phyloP scores from a whole-genome alignment of 2,113 vertebrate genomes.

The Hiodon tergisus region DNA sequence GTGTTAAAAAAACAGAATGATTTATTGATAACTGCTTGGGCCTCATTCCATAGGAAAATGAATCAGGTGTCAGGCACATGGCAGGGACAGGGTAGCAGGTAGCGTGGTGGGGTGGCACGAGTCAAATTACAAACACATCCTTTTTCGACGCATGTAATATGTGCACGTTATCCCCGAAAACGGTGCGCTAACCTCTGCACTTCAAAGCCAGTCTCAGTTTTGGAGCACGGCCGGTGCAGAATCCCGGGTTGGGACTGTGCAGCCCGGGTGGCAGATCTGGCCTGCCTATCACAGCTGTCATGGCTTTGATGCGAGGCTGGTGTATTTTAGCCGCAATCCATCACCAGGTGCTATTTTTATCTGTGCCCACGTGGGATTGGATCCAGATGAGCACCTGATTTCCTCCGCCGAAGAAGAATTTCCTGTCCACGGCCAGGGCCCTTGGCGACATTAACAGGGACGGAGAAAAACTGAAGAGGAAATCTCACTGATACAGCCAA shows the following conservation, averaged over 20 bases:
- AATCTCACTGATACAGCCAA: too few relatives aligned
- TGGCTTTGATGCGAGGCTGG: conserved; percentile 42
- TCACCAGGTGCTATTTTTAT: conserved; percentile 50
- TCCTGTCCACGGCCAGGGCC: conserved; percentile 31
- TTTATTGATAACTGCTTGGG: conserved; percentile 61
- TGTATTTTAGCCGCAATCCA: conserved; percentile 30
- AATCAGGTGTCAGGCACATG: conserved; percentile 76
- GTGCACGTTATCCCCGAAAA: conserved; percentile 55
- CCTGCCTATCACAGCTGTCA: not conserved
- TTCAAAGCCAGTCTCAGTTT: conserved; percentile 42
- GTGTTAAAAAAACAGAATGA: conserved; percentile 53
- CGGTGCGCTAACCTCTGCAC: conserved; percentile 31
- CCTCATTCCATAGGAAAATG: conserved; percentile 53
- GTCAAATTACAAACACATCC: conserved; percentile 61
- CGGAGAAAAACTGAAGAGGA: conserved; percentile 30
- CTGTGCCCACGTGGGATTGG: conserved; percentile 50
- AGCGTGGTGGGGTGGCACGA: conserved; percentile 58
- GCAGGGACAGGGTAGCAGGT: conserved; percentile 44
- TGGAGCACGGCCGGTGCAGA: conserved; percentile 18
- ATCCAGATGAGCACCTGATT: conserved; percentile 57
- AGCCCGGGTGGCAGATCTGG: not conserved
- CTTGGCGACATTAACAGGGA: conserved; percentile 8
- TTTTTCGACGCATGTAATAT: conserved; percentile 59
- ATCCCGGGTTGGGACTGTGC: conserved; percentile 13
- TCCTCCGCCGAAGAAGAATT: conserved; percentile 22